Evolutionary conservation across 2,888 invertebrate genomes (phyloP).

Genomic region (Pardosa pseudoannulata): DNA sequence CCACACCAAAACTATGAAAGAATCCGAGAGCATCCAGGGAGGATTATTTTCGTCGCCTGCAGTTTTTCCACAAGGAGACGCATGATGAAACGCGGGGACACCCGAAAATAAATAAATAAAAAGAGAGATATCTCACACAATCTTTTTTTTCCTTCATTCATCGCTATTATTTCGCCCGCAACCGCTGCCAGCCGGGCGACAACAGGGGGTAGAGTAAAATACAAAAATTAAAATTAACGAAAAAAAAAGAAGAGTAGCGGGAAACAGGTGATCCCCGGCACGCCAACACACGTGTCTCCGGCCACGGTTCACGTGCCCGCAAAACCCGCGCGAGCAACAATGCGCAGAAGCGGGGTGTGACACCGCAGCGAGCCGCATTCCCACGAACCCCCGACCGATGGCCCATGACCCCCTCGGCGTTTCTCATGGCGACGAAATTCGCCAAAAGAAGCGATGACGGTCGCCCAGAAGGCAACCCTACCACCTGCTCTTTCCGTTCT

Average conservation of each 20-base stretch:
- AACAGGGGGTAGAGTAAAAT: conserved; percentile 5
- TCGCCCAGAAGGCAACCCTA: no score
- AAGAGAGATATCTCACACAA: no score
- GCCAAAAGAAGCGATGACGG: not conserved
- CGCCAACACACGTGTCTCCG: conserved; percentile 55
- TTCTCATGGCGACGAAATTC: not conserved
- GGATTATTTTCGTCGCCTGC: no score
- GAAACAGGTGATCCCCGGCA: conserved; percentile 53
- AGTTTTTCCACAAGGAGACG: no score
- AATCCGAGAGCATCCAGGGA: no score
- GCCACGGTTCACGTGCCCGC: conserved; percentile 65
- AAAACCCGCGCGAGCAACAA: not conserved
- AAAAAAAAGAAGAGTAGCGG: not conserved
- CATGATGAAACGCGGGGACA: no score
- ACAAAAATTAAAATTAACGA: conserved; percentile 9
- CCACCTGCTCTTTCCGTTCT: no score
- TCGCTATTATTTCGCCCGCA: no score
- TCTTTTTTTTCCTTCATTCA: no score
- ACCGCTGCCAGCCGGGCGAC: conserved; percentile 16
- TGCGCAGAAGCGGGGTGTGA: conserved; percentile 62
- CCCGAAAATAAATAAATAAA: no score
- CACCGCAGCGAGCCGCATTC: conserved; percentile 53
- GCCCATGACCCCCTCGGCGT: conserved; percentile 65
- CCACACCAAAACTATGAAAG: no score
- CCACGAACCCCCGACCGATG: conserved; percentile 70